Evolutionary conservation across 1,140 invertebrate species (phyloP).

Genomic region (Drosophila suzukii): DNA sequence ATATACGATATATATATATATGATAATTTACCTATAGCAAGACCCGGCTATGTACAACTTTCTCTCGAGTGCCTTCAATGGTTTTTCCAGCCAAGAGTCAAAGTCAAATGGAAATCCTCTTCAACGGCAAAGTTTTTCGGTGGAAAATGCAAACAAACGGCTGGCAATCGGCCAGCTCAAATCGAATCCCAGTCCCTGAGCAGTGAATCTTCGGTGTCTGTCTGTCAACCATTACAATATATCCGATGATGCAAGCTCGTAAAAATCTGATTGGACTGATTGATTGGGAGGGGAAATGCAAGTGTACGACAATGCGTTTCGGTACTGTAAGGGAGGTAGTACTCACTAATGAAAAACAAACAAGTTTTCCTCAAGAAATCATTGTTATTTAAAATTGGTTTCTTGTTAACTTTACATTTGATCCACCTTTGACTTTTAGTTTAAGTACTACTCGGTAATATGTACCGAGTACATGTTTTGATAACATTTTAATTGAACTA

Average conservation of each 20-base stretch:
- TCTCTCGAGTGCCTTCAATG: slow-evolving; percentile 10
- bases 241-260: slow-evolving; percentile 41
- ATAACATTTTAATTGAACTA: neutral
- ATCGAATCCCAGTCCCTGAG: slow-evolving; percentile 8
- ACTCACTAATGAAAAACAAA: slow-evolving; percentile 1
- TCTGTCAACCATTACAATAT: slow-evolving; percentile 19
- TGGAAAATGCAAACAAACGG: slow-evolving; percentile 45
- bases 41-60: slow-evolving; percentile 23
- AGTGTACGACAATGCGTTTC: slow-evolving; percentile 24
- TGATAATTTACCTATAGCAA: slow-evolving; percentile 7
- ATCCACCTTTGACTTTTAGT: no score
- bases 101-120: slow-evolving; percentile 62
- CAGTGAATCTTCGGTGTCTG: slow-evolving; percentile 26
- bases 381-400: neutral
- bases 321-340: neutral
- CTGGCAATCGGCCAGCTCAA: slow-evolving; percentile 28
- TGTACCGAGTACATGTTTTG: no score
- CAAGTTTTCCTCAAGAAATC: neutral
- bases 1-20: slow-evolving; percentile 1
- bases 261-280: slow-evolving; percentile 40
- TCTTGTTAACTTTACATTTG: neutral
- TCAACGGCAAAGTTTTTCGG: slow-evolving; percentile 30
- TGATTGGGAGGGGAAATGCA: slow-evolving; percentile 32
- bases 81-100: slow-evolving; percentile 48
- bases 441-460: no score